A percentile compares a stretch with the other conserved stretches of the same genome.
Conservation (phyloP, 1,140 invertebrate genomes). For the Theocolax elegans region DNA sequence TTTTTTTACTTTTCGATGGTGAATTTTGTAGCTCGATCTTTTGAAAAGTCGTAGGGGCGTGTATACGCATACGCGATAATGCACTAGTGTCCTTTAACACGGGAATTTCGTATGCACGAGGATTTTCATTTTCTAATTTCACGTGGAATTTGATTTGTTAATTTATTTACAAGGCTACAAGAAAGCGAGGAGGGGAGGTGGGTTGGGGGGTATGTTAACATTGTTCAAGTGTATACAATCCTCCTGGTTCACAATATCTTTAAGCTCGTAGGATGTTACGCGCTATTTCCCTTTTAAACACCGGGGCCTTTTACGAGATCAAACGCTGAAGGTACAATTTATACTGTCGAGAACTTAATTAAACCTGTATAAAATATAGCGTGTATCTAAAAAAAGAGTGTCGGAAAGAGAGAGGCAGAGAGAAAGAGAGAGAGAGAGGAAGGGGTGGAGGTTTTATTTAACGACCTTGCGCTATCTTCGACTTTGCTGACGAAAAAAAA, state of each 20-base stretch:
- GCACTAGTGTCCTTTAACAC: neutral
- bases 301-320: too few relatives aligned
- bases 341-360: slow-evolving; percentile 23
- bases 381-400: neutral
- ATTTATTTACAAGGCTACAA: too few relatives aligned
- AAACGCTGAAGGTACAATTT: neutral
- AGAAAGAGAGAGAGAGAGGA: neutral
- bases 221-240: too few relatives aligned
- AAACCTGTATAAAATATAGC: slow-evolving; percentile 26
- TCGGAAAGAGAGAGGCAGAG: neutral
- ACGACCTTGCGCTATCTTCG: slow-evolving; percentile 8
- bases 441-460: neutral
- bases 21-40: neutral
- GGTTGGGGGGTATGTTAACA: too few relatives aligned
- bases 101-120: neutral
- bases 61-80: neutral
- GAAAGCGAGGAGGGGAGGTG: too few relatives aligned
- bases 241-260: too few relatives aligned
- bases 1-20: too few relatives aligned
- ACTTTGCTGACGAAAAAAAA: neutral
- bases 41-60: neutral
- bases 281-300: too few relatives aligned
- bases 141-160: too few relatives aligned
- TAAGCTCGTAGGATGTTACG: too few relatives aligned
- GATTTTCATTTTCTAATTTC: neutral